Percentiles rank a stretch among this genome's conserved stretches.
phyloP scores from a whole-genome alignment of 2,113 vertebrate genomes.

The Lipotes vexillifer region DNA sequence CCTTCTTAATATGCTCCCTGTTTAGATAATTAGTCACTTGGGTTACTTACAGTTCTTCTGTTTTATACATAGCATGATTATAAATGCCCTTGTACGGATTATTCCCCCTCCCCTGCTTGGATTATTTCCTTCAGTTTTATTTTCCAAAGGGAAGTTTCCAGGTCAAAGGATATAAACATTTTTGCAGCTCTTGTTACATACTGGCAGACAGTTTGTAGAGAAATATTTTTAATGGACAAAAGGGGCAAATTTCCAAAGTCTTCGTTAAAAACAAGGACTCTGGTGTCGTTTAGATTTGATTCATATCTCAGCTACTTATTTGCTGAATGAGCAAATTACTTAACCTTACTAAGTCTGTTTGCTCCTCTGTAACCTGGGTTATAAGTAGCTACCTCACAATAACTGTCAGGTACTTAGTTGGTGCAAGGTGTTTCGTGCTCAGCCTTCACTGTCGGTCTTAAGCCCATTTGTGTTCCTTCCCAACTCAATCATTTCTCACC shows the following conservation, averaged over 20 bases:
- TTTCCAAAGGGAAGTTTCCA: slow-evolving; percentile 22
- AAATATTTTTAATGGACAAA: neutral
- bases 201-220: neutral
- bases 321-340: neutral
- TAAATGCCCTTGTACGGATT: neutral
- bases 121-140: slow-evolving; percentile 22
- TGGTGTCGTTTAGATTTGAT: neutral
- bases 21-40: neutral
- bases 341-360: neutral
- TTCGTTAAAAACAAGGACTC: neutral
- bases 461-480: neutral
- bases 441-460: neutral
- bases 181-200: neutral
- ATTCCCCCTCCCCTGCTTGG: neutral
- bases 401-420: neutral
- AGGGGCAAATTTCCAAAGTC: neutral
- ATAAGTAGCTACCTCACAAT: neutral
- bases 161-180: neutral
- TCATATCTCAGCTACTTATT: neutral
- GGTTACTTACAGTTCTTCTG: neutral
- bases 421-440: neutral
- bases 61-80: neutral
- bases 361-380: neutral
- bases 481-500: accelerated
- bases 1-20: neutral